phyloP scores from a whole-genome alignment of 2,113 vertebrate genomes.

The Bos taurus region DNA sequence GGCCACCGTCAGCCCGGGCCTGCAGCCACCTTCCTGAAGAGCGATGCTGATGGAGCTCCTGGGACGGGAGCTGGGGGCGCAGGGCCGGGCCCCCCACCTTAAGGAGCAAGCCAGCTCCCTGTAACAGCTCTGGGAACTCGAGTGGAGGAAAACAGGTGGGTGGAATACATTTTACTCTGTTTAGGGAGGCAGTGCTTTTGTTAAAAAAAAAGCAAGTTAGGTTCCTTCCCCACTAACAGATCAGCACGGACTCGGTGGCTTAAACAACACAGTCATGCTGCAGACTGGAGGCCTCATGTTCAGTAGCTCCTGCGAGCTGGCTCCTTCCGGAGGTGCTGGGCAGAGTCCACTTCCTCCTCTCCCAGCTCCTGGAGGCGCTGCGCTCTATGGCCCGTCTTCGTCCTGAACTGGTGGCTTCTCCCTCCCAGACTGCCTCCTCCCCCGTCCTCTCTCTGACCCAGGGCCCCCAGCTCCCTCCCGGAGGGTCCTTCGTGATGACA shows the following conservation, averaged over 20 bases:
- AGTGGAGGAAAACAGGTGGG: not conserved
- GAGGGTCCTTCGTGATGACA: not conserved
- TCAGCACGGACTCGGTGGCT: rapidly evolving
- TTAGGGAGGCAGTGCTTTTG: not conserved
- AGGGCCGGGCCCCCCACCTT: rapidly evolving
- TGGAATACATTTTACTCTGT: not conserved
- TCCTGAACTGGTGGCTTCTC: not conserved
- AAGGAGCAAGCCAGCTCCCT: not conserved
- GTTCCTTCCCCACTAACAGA: not conserved
- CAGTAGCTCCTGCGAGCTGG: not conserved
- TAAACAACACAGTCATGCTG: not conserved
- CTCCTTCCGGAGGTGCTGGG: not conserved
- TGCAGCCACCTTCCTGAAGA: rapidly evolving
- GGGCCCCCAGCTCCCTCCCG: not conserved
- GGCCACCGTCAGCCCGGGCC: not conserved
- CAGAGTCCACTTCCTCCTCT: not conserved
- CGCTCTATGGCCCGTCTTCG: rapidly evolving
- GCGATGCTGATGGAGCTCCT: too few relatives aligned
- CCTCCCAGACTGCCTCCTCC: not conserved
- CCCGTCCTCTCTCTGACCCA: rapidly evolving
- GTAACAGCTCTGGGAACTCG: not conserved
- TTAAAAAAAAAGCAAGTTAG: not conserved
- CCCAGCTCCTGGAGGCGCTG: not conserved
- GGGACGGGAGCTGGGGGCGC: rapidly evolving
- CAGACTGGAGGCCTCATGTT: not conserved